Evolutionary conservation across 2,113 vertebrate species (phyloP), one percentile per base, ranked within the genome.

Genomic region (Bos javanicus): DNA sequence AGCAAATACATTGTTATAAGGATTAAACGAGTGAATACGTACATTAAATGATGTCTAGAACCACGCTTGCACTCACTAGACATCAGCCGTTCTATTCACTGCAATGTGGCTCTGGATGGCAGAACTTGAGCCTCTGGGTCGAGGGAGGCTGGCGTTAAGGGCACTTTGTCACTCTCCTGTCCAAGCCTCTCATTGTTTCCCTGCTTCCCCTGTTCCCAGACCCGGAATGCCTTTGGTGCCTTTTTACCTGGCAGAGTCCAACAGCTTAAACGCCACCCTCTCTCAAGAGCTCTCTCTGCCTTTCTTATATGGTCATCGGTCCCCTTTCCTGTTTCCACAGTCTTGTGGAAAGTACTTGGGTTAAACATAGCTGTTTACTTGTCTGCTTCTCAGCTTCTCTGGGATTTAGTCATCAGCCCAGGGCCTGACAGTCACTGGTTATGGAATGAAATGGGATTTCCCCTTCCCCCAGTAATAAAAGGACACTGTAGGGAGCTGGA

Each of bases 61-160:
- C 33, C 2, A 16, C 43, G n/a, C 46, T 64, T 26, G 14, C 5
- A 2, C 30, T 36, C 52, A 3, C 43, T 62, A 28, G 10, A 28
- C 8, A 23, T 33, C 39, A 62, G 15, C 52, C 46, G 0, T 46
- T 71, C 71, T 6, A 1, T 26, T 60, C 25, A 36, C 16, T 14
- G 11, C 57, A 14, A 0, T n/a, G 89, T 76, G 80, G 25, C 14
- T 80, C 33, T 15, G 3, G n/a, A 60, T 14, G 43, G 21, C 67
- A 57, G 33, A 39, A 4, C 30, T 16, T 13, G 46, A 0, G 3
- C 33, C 81, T 0, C 39, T 0, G n/a, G 16, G 25, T 28, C 0
- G 0, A 78, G 43, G 23, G 39, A 56, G 21, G 30, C 16, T 2
- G 2, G 14, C 0, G 16, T 85, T 21, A 21, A 16, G n/a, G 60